These are phyloP conservation scores for Irena cyanogastra DNA, from an alignment of 2,113 vertebrate genomes.

Conservation along the genomic window DNA sequence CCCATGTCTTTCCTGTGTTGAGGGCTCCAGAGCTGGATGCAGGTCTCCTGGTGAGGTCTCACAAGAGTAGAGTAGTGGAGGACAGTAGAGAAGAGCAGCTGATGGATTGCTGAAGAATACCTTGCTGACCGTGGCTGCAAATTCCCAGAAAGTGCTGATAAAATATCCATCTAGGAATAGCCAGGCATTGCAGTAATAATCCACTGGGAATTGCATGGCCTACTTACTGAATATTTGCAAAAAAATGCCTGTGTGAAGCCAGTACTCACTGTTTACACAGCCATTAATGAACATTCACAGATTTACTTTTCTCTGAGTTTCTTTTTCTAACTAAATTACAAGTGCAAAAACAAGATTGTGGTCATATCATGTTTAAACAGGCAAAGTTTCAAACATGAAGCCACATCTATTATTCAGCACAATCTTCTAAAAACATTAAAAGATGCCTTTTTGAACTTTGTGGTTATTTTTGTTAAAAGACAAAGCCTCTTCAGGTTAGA, in stretches of 20 bases:
- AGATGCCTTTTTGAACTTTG: conserved; percentile 55
- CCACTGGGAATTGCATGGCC: neutral
- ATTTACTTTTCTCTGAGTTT: neutral
- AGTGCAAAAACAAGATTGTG: conserved; percentile 53
- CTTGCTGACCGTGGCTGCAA: neutral
- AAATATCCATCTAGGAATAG: neutral
- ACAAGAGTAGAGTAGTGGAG: neutral
- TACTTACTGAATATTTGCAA: neutral
- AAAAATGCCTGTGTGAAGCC: neutral
- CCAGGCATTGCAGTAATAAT: neutral
- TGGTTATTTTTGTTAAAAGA: conserved; percentile 58
- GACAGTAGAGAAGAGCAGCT: neutral
- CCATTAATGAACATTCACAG: neutral
- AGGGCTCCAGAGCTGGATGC: neutral
- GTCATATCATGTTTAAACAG: conserved; percentile 54
- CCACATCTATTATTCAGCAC: conserved; percentile 61
- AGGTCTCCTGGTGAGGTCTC: neutral
- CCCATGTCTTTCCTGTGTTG: neutral
- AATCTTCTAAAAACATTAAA: conserved; percentile 44
- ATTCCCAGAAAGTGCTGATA: neutral
- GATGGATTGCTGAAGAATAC: neutral
- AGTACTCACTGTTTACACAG: neutral
- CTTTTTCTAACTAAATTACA: conserved; percentile 7
- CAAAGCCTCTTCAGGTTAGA: conserved; percentile 5
- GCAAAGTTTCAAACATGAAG: conserved; percentile 43